Evolutionary conservation across 23 tunicate genomes (phyloP).

Genomic region (Halocynthia aurantium): DNA sequence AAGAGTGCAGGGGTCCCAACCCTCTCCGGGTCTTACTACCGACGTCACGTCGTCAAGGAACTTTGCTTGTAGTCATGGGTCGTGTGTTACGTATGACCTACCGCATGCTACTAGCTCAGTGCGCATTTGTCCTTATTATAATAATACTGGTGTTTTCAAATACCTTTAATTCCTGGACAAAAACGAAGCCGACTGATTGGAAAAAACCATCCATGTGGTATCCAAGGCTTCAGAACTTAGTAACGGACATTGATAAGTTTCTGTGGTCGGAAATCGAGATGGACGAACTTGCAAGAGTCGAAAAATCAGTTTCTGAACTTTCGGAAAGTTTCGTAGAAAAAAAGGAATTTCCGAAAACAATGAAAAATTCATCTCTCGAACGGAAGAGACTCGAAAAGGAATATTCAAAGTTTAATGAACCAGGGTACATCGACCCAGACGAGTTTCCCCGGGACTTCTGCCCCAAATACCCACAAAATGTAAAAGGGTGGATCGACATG

Average conservation of each 20-base stretch:
- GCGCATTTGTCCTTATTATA: neutral
- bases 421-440: neutral
- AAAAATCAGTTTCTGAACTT: neutral
- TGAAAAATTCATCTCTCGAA: neutral
- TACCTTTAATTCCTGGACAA: conserved; percentile 6
- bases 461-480: conserved; percentile 6
- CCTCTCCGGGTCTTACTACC: too few species aligned
- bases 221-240: conserved; percentile 32
- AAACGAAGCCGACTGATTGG: neutral
- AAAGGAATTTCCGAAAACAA: neutral
- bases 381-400: neutral
- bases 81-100: too few species aligned
- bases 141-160: neutral
- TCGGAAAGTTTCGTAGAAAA: conserved; percentile 3
- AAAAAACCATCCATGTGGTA: neutral
- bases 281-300: neutral
- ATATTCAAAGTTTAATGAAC: neutral
- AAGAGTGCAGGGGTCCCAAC: too few species aligned
- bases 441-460: conserved; percentile 8
- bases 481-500: conserved; percentile 10
- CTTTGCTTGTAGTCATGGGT: too few species aligned
- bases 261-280: conserved; percentile 41
- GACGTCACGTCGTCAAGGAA: too few species aligned
- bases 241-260: conserved; percentile 34
- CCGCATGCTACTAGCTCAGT: neutral